Evolutionary conservation across 2,888 invertebrate genomes (phyloP).

Genomic region (Craniophora ligustri): DNA sequence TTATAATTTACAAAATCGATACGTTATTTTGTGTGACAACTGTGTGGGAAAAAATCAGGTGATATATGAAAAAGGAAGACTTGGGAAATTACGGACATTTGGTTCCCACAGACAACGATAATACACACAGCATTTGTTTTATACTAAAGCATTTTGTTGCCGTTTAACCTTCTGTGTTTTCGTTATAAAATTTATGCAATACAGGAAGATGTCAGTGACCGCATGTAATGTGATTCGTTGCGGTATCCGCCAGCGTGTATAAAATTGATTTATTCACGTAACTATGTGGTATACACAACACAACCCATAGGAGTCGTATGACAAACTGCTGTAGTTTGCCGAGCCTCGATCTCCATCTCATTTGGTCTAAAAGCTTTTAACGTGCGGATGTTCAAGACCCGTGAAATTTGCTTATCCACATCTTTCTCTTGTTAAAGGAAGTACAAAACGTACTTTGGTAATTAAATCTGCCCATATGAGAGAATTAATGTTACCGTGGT

Average conservation of each 20-base stretch:
- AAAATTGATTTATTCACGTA: conserved; percentile 78
- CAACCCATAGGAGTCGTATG: conserved; percentile 37
- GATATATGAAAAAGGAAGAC: conserved; percentile 15
- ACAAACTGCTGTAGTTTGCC: conserved; percentile 47
- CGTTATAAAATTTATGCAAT: conserved; percentile 73
- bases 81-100: conserved; percentile 25
- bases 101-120: conserved; percentile 26
- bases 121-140: conserved; percentile 37
- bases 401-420: conserved; percentile 35
- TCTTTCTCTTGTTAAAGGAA: conserved; percentile 25
- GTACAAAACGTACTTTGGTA: conserved; percentile 38
- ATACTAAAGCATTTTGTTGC: conserved; percentile 24
- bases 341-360: conserved; percentile 36
- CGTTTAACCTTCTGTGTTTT: conserved; percentile 43
- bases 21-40: no score
- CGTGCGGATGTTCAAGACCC: conserved; percentile 14
- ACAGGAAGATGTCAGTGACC: conserved; percentile 82
- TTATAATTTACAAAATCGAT: no score
- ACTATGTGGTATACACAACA: conserved; percentile 58
- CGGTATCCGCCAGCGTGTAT: conserved; percentile 77
- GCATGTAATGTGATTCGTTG: conserved; percentile 80
- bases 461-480: conserved; percentile 42
- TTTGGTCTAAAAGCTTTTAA: conserved; percentile 35
- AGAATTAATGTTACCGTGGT: conserved; percentile 27
- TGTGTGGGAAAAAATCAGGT: no score